Base-by-base conservation (phyloP, 2,113 vertebrate species). In the Microtus richardsoni region DNA sequence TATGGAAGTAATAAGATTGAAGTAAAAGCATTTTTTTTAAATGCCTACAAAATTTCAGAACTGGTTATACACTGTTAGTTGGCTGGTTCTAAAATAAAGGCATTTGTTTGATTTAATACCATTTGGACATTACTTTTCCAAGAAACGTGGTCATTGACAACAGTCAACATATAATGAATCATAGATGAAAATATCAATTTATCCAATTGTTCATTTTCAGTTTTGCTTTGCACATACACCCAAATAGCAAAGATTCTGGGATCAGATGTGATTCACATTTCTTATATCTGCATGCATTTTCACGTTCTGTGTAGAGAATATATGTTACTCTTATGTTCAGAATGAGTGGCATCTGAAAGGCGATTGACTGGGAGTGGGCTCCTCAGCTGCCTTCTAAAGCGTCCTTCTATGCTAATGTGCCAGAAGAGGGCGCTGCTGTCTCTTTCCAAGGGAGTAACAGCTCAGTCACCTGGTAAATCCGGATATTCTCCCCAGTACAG, bases 381-480 rank as follows among this genome's bases (percentile, higher is more conserved):
- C 5, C 14, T 64, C 3, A 19, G 30, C 82, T 16, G 11, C 2
- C 30, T 49, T 70, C 44, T 70, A 3, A 68, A 49, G 4, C n/a
- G 84, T 58, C 44, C 19, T 82, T 86, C 66, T 70, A 36, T 28
- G 30, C 77, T 73, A 28, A 75, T 33, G 21, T 16, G 44, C 84
- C 96, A 93, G 94, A 85, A 97, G 94, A 97, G 95, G 95, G 91
- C 28, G 71, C 93, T 52, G 28, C 79, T 10, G n/a, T 13, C n/a
- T 91, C 85, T 96, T 86, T 66, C 24, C 62, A 83, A 19, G 6
- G 4, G 44, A 60, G 11, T 7, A 80, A 49, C 5, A 44, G 73
- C 80, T 82, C 4, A 11, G 1, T 78, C 13, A 60, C 94, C 52
- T 39, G 13, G 28, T 39, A 52, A 47, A 71, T 88, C 62, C 41